Conservation (phyloP, 2,113 vertebrate species). For the Numenius arquata region DNA sequence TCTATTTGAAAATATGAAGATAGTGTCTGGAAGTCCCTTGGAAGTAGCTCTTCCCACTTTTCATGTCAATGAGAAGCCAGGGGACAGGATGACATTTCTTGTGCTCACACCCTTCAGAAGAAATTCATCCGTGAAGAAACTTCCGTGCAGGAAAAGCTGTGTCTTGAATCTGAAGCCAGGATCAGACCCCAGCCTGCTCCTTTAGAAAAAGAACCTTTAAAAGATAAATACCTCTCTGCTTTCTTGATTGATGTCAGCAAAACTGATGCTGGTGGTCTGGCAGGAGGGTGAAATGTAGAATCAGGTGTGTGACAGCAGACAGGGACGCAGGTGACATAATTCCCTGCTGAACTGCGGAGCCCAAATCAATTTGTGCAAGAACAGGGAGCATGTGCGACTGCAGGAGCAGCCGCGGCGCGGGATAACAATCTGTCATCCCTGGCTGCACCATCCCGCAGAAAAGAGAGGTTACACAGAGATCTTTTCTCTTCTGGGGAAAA, state of each 20-base stretch:
- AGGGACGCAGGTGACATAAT: not conserved
- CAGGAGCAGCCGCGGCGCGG: conserved; percentile 18
- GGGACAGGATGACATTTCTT: not conserved
- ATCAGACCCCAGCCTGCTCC: not conserved
- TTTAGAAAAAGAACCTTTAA: not conserved
- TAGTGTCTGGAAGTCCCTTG: not conserved
- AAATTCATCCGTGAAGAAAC: not conserved
- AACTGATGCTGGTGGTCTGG: not conserved
- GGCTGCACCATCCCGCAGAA: not conserved
- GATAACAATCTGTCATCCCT: not conserved
- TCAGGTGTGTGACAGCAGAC: not conserved
- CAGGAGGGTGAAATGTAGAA: not conserved
- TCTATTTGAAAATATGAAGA: not conserved
- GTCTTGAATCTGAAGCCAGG: not conserved
- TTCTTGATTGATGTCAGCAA: not conserved
- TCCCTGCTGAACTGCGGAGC: not conserved
- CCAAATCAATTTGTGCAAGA: conserved; percentile 15
- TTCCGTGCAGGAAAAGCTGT: not conserved
- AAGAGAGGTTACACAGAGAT: not conserved
- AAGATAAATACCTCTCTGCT: not conserved
- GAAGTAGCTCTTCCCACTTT: not conserved
- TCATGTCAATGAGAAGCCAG: not conserved
- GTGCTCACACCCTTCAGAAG: not conserved
- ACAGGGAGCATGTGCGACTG: conserved; percentile 2
- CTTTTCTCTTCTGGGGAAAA: not conserved